phyloP scores from a whole-genome alignment of 2,888 invertebrate species.

The Drymonia ruficornis region DNA sequence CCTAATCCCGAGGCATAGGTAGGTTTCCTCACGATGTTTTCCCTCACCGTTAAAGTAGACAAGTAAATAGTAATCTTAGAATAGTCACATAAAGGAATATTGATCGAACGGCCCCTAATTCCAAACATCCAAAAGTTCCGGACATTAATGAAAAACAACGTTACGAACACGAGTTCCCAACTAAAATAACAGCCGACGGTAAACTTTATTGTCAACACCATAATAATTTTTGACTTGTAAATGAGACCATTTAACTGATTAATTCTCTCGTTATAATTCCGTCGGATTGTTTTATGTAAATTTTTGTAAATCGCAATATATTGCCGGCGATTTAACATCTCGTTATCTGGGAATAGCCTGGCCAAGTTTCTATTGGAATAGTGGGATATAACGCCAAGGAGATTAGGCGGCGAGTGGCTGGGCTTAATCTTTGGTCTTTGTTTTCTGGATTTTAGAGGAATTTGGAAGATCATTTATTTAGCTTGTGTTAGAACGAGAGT shows the following conservation, averaged over 20 bases:
- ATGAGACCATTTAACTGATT: slow-evolving; percentile 40
- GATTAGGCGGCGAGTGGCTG: not conserved
- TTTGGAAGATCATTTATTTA: not conserved
- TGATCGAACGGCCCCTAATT: not conserved
- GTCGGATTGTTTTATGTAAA: slow-evolving; percentile 39
- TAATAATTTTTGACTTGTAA: slow-evolving; percentile 42
- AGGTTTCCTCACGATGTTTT: too few species aligned
- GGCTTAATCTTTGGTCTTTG: not conserved
- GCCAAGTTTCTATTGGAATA: not conserved
- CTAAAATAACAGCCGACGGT: slow-evolving; percentile 13
- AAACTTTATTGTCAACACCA: slow-evolving; percentile 42
- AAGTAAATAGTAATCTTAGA: too few species aligned
- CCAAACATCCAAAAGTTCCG: not conserved
- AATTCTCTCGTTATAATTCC: slow-evolving; percentile 33
- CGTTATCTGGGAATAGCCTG: slow-evolving; percentile 17
- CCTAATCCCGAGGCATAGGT: too few species aligned
- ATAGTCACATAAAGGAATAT: not conserved
- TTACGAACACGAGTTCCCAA: slow-evolving; percentile 1
- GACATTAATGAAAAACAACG: not conserved
- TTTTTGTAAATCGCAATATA: slow-evolving; percentile 30
- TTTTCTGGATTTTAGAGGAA: not conserved
- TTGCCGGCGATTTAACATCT: slow-evolving; percentile 24
- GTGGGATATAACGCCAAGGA: not conserved
- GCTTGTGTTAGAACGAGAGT: not conserved
- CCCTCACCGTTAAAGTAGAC: too few species aligned